phyloP scores from a whole-genome alignment of 2,113 vertebrate species.

The Coreoperca whiteheadi region DNA sequence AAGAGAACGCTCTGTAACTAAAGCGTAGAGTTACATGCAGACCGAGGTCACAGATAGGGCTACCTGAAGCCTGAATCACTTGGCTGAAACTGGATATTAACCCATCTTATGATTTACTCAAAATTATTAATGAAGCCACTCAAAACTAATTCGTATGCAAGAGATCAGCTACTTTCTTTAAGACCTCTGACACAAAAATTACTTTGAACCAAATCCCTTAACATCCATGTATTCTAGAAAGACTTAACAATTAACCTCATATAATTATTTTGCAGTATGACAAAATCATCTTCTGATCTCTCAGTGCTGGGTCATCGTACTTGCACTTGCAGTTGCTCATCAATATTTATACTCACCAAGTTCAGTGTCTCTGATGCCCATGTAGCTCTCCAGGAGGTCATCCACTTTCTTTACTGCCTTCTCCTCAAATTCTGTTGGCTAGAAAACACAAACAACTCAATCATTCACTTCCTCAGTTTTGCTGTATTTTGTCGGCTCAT shows the following conservation, averaged over 20 bases:
- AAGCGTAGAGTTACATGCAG: background rate
- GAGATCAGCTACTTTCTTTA: background rate
- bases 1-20: background rate
- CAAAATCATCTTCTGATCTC: background rate
- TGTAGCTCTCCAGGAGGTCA: slow-evolving; percentile 95
- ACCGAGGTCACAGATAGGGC: background rate
- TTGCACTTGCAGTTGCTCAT: background rate
- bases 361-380: slow-evolving; percentile 96
- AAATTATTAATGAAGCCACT: background rate
- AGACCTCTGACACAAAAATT: background rate
- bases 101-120: background rate
- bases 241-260: background rate
- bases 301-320: too few species aligned
- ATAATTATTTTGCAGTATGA: background rate
- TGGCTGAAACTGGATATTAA: background rate
- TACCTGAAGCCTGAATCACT: background rate
- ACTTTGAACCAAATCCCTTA: background rate
- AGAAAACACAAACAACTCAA: slow-evolving; percentile 26
- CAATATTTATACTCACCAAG: slow-evolving; percentile 87
- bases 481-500: background rate
- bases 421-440: slow-evolving; percentile 93
- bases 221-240: background rate
- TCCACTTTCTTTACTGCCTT: slow-evolving; percentile 94
- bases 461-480: background rate
- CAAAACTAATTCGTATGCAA: background rate